Evolutionary conservation across 2,113 vertebrate genomes (phyloP), one percentile per base, ranked within the genome.

Genomic region (Melospiza georgiana): DNA sequence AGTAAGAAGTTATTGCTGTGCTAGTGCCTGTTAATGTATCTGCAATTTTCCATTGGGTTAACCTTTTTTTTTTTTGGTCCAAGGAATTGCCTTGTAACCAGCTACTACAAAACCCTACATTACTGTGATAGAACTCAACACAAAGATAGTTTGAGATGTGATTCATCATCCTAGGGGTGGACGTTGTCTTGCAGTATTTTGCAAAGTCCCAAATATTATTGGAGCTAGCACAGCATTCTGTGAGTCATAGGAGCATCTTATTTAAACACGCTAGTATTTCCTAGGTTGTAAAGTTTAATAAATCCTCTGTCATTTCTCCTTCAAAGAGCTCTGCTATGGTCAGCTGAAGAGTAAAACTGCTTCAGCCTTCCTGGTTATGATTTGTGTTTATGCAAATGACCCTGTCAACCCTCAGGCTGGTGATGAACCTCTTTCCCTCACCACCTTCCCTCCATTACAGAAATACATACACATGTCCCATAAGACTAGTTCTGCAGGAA

Each of bases 31-130:
- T 54, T 96, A 95, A 91, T 44, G 58, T 83, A 66, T 48, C 78
- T 58, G 21, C 78, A 85, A 19, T 94, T 94, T 95, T 89, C 74
- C 59, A 22, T 33, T 2, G 2, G 55, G 55, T 49, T 90, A 84
- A 74, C 3, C 17, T 91, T 85, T 35, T 35, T 58, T n/a, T 39
- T 39, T 39, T 37, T 37, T 37, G 37, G 63, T 88, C 65, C 39
- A 37, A 82, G 37, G 63, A 94, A 94, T 95, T 94, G n/a, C 77
- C 74, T 94, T 25, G 6, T 73, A 95, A 91, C 85, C 78, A 35
- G 35, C 71, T 92, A 44, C 58, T 59, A 76, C 59, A 67, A 89
- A 87, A 72, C 55, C 30, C 16, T 79, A 8, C 68, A 75, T 73
- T 35, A n/a, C n/a, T 55, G 18, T 48, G 27, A 41, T 48, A 54